Percentiles rank a stretch among this genome's conserved stretches.
Conservation (phyloP, 2,888 invertebrate species). For the Lysandra bellargus region DNA sequence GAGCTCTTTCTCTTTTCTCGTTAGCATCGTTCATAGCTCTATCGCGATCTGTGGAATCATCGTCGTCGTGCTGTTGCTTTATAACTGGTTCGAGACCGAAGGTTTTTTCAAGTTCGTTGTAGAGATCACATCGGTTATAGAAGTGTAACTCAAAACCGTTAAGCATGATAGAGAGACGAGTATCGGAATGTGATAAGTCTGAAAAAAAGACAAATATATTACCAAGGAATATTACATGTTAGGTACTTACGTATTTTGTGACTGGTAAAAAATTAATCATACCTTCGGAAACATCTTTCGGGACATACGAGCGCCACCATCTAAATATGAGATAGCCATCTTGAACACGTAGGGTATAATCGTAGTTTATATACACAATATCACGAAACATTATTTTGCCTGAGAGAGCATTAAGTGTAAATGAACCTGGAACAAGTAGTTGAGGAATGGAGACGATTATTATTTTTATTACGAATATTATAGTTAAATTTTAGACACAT, state of each 20-base stretch:
- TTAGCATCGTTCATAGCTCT: constrained; percentile 84
- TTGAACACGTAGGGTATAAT: constrained; percentile 94
- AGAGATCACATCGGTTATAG: constrained; percentile 94
- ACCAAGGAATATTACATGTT: too few relatives aligned
- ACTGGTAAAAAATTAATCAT: not conserved
- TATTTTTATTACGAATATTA: too few relatives aligned
- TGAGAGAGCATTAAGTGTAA: constrained; percentile 96
- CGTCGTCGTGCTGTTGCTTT: constrained; percentile 83
- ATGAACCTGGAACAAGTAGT: constrained; percentile 85
- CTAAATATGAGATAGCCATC: constrained; percentile 98
- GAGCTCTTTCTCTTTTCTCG: constrained; percentile 76
- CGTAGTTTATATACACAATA: constrained; percentile 95
- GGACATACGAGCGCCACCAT: constrained; percentile 98
- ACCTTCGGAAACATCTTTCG: constrained; percentile 96
- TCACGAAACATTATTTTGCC: constrained; percentile 99
- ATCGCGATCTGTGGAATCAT: constrained; percentile 77
- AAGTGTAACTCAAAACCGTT: constrained; percentile 97
- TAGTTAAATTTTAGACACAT: not conserved
- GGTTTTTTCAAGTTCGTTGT: constrained; percentile 91
- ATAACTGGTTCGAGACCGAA: constrained; percentile 92
- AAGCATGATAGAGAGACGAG: constrained; percentile 92
- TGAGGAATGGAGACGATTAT: not conserved
- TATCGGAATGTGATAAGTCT: constrained; percentile 98
- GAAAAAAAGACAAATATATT: constrained; percentile 47
- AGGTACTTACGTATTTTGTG: not conserved